Conservation (phyloP, 64 coral and sea anemone species). For the Trachythela sp. region DNA sequence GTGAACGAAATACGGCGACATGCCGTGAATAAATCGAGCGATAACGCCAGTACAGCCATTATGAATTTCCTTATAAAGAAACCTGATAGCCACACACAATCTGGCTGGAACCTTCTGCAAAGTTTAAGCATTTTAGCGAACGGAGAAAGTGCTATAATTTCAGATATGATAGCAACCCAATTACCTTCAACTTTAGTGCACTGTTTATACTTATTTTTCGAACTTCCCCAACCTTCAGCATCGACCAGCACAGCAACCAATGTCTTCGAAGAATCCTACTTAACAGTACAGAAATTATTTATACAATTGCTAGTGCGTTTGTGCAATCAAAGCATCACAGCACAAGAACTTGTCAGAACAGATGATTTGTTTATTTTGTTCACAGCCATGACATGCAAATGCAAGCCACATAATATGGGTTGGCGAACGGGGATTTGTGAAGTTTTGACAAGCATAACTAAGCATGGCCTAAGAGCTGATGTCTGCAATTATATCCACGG, state of each 20-base stretch:
- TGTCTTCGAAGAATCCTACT: slow-evolving; percentile 41
- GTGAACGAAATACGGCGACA: slow-evolving; percentile 75
- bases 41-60: slow-evolving; percentile 66
- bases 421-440: slow-evolving; percentile 88
- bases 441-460: slow-evolving; percentile 78
- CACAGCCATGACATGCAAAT: slow-evolving; percentile 72
- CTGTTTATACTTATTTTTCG: slow-evolving; percentile 95
- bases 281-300: slow-evolving; percentile 75
- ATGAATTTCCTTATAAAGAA: slow-evolving; percentile 78
- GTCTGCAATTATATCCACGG: slow-evolving; percentile 84
- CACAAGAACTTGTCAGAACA: slow-evolving; percentile 77
- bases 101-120: slow-evolving; percentile 82
- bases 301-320: slow-evolving; percentile 72
- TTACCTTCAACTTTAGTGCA: slow-evolving; percentile 89
- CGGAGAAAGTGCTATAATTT: slow-evolving; percentile 84
- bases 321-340: slow-evolving; percentile 66
- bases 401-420: slow-evolving; percentile 50
- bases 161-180: slow-evolving; percentile 93
- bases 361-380: slow-evolving; percentile 86
- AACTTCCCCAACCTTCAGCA: slow-evolving; percentile 49
- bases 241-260: slow-evolving; percentile 30
- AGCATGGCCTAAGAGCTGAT: slow-evolving; percentile 65
- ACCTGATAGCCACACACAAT: slow-evolving; percentile 63
- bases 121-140: slow-evolving; percentile 74
- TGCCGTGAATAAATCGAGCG: slow-evolving; percentile 67